phyloP scores from a whole-genome alignment of 2,113 vertebrate genomes.

The Plecturocebus donacophilus region DNA sequence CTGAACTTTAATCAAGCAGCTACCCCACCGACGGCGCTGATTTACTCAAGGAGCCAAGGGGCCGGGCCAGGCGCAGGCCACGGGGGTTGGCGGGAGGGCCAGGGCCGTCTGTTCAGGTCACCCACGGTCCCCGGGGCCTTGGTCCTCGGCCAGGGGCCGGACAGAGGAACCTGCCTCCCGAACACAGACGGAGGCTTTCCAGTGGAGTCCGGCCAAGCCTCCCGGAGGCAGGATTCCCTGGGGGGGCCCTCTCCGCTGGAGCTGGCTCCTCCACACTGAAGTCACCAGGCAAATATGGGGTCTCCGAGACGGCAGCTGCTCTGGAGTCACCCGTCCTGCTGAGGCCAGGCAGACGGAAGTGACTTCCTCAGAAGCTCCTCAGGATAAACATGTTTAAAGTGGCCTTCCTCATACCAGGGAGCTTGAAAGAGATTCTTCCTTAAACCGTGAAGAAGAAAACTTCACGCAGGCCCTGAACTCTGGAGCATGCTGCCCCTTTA shows the following conservation, averaged over 20 bases:
- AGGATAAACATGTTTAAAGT: slow-evolving; percentile 50
- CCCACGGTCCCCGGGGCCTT: neutral
- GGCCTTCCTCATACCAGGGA: neutral
- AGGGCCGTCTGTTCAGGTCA: neutral
- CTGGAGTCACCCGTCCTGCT: slow-evolving; percentile 56
- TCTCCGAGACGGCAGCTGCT: slow-evolving; percentile 51
- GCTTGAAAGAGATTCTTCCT: neutral
- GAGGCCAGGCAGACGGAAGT: slow-evolving; percentile 42
- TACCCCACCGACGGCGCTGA: slow-evolving; percentile 93
- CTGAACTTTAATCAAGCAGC: slow-evolving; percentile 98
- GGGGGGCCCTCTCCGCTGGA: slow-evolving; percentile 55
- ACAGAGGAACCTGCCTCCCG: neutral
- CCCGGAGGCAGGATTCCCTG: slow-evolving; percentile 65
- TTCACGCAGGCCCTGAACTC: neutral
- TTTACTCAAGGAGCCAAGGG: slow-evolving; percentile 90
- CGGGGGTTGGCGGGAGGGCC: too few species aligned
- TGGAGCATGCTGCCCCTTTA: neutral
- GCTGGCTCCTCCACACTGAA: slow-evolving; percentile 64
- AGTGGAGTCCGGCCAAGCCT: slow-evolving; percentile 68
- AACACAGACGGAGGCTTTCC: slow-evolving; percentile 68
- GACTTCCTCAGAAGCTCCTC: slow-evolving; percentile 13
- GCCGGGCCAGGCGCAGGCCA: slow-evolving; percentile 62
- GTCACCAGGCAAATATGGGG: slow-evolving; percentile 26
- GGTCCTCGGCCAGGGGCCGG: slow-evolving; percentile 31
- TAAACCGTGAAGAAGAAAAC: slow-evolving; percentile 15